Evolutionary conservation across 2,888 invertebrate genomes (phyloP), one percentile per base, ranked within the genome.

Genomic region (Dasysyrphus tricinctus): DNA sequence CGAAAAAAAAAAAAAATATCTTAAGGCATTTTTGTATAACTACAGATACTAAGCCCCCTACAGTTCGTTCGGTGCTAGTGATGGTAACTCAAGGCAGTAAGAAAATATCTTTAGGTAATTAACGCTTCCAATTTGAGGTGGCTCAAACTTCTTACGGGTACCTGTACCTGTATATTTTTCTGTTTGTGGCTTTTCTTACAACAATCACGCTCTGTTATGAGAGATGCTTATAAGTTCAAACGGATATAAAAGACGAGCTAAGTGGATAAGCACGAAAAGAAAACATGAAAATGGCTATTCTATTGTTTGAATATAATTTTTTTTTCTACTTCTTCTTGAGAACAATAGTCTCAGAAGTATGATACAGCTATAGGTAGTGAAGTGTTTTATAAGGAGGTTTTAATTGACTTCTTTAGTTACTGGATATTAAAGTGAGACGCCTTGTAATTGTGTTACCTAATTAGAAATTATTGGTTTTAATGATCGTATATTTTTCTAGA

Each of bases 31-130:
- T 39, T 9, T 16, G 2, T 19, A 24, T 24, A 24, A 24, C 24
- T 39, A 11, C 0, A 11, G 0, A 0, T 24, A 51, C 24, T 11
- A 29, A n/a, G 29, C 24, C 51, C 7, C 29, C 0, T 8, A 12
- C 24, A 37, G 47, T 34, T 16, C 7, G 47, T 34, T 16, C 5
- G 24, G 9, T 24, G 6, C 14, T 12, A 47, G 32, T 56, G 24
- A 24, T 24, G 78, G 77, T 70, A 77, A 77, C 9, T 42, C 34
- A 34, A 73, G 44, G 59, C 73, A 67, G 59, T 65, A 67, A 69
- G 74, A 79, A 63, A 79, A 79, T 85, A 51, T 57, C 19, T 73
- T 80, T 77, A 51, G 70, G 85, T 61, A 85, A 85, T 85, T 80
- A 84, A 56, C 80, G 67, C 80, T 72, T 47, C 75, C 34, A 85